Percentiles rank a stretch among this genome's conserved stretches.
Conservation (phyloP, 2,113 vertebrate species). For the Brachyhypopomus gauderio region DNA sequence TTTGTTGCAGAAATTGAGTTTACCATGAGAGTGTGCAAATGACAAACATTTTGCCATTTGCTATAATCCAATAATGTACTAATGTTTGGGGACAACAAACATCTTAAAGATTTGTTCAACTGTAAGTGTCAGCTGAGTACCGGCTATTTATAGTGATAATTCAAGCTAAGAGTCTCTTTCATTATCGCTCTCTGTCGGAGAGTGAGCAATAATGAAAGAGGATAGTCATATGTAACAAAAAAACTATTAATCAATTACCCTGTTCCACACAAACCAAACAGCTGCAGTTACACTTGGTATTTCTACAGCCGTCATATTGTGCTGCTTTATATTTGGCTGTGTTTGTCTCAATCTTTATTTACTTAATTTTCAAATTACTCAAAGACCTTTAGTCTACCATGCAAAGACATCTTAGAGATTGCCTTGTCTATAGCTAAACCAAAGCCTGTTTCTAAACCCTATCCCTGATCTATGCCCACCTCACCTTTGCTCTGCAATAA, state of each 20-base stretch:
- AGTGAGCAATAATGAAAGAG: too few species aligned
- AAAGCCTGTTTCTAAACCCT: constrained; percentile 34
- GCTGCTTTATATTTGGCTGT: background rate
- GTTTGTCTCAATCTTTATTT: background rate
- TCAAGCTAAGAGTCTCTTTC: too few species aligned
- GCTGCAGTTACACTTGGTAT: background rate
- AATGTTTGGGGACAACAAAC: too few species aligned
- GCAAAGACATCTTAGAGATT: constrained; percentile 1
- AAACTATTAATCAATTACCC: too few species aligned
- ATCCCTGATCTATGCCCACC: constrained; percentile 5
- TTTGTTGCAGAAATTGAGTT: background rate
- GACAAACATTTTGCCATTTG: background rate
- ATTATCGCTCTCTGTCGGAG: too few species aligned
- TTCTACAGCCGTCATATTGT: background rate
- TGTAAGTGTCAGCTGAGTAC: too few species aligned
- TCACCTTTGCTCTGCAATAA: constrained; percentile 10
- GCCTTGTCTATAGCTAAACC: background rate
- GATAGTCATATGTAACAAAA: too few species aligned
- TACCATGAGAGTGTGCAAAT: background rate
- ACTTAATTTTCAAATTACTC: background rate
- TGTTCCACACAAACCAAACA: background rate
- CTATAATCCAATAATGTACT: background rate
- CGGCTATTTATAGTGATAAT: too few species aligned
- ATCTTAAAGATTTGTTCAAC: too few species aligned
- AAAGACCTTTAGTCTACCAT: background rate